These are phyloP conservation scores for Buphagus erythrorhynchus DNA, from an alignment of 2,797 vertebrate species.

Conservation along the genomic window DNA sequence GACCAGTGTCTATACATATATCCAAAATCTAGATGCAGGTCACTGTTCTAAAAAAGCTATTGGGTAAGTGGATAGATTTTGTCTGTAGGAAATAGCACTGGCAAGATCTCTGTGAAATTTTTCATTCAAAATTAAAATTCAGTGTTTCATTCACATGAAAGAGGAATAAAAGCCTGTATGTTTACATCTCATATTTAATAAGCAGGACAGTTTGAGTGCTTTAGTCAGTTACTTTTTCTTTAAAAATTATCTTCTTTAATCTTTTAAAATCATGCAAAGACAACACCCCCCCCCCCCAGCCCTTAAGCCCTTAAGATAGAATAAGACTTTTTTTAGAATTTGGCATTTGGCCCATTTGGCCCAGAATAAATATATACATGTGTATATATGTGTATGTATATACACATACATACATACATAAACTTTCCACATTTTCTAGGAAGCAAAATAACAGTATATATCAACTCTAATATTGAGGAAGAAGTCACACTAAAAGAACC, in stretches of 20 bases:
- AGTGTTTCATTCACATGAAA: neutral
- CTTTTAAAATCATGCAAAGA: neutral
- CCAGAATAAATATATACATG: neutral
- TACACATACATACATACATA: neutral
- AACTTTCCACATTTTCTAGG: neutral
- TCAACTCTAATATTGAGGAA: neutral
- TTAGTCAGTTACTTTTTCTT: neutral
- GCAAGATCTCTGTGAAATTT: neutral
- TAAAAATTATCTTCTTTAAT: neutral
- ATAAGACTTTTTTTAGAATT: neutral
- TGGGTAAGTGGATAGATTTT: neutral
- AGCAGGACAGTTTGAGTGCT: neutral
- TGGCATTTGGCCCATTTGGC: neutral
- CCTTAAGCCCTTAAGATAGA: neutral
- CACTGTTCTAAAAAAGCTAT: neutral
- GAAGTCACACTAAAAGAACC: neutral
- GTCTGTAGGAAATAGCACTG: neutral
- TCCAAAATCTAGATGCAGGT: neutral
- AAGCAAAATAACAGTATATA: neutral
- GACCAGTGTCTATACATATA: neutral
- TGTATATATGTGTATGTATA: neutral
- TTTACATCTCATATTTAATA: neutral
- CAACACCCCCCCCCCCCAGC: rapidly evolving
- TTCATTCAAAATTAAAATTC: neutral
- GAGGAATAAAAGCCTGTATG: neutral